A percentile compares a stretch with the other conserved stretches of the same genome.
These are phyloP conservation scores for Leptinotarsa undecemlineata DNA, from an alignment of 1,140 invertebrate genomes.

Conservation along the genomic window DNA sequence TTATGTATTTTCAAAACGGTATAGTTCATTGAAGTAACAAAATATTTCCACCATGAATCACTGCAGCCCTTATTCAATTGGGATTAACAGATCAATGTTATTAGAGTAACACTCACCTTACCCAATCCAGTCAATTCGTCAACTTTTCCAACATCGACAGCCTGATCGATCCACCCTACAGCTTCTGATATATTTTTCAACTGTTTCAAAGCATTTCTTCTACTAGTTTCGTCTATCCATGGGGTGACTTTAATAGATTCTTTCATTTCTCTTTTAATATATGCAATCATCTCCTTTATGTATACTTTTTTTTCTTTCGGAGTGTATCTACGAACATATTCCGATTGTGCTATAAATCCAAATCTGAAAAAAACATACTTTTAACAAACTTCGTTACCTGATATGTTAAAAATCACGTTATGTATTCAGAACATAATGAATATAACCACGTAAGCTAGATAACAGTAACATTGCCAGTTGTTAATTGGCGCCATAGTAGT, in stretches of 20 bases:
- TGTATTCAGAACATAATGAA: too few species aligned
- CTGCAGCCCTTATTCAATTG: neutral
- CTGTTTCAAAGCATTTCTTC: constrained; percentile 17
- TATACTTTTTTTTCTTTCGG: constrained; percentile 25
- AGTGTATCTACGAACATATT: constrained; percentile 37
- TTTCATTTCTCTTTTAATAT: constrained; percentile 34
- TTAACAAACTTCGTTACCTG: too few species aligned
- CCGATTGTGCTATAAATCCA: constrained; percentile 32
- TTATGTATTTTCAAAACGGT: neutral
- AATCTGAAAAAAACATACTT: constrained; percentile 24
- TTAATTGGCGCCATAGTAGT: too few species aligned
- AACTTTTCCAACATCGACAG: constrained; percentile 26
- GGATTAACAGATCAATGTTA: neutral
- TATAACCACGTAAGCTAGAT: too few species aligned
- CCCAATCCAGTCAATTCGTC: constrained; percentile 27
- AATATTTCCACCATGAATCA: neutral
- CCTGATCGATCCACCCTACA: constrained; percentile 34
- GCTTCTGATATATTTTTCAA: constrained; percentile 27
- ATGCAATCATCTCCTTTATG: constrained; percentile 36
- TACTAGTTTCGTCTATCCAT: constrained; percentile 39
- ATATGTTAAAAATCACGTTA: too few species aligned
- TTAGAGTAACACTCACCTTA: constrained; percentile 16
- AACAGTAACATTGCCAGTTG: too few species aligned
- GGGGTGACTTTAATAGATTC: constrained; percentile 28
- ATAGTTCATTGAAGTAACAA: neutral